Base-by-base conservation (phyloP, 2,888 invertebrate genomes). In the Ochropacha duplaris region DNA sequence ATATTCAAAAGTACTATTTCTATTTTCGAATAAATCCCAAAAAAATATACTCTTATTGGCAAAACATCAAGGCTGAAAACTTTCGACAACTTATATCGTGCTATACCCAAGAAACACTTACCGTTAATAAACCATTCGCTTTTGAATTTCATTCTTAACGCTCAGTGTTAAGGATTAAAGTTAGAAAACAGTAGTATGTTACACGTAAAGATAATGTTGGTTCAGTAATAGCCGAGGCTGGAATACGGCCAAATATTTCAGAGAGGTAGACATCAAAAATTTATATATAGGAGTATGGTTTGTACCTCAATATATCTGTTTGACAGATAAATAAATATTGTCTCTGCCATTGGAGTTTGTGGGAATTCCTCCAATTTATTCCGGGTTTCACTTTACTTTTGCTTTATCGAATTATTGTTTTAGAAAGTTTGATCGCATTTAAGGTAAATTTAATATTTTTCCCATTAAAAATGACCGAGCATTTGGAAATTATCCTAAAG, bases 61-160 rank as follows among this genome's bases (percentile, higher is more conserved):
- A 72, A 69, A 72, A 69, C 64, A 69, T 71, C 69, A 67, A 66
- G 59, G 59, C 62, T 60, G 39, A 49, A 65, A 71, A 68, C 59
- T 69, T 70, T 68, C 57, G 61, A 68, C 66, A 62, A 66, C 58
- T 59, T 58, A 57, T 65, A 64, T 58, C 60, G 54, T 49, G 57
- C 56, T 54, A 57, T 57, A 24, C 16, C 59, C 58, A 60, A 57
- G 0, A 22, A 59, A 36, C 24, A 22, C 16, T 49, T 55, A 51
- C 61, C 1, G 14, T 19, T n/a, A 4, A 16, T 14, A 19, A 31
- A 51, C 19, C 11, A 1, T 9, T 8, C 19, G 1, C 52, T 8
- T 24, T 9, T 12, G 22, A 52, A 19, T 6, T 31, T 52, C 22
- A 31, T 31, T 22, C 34, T 19, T 52, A 34, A 4, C 1, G 6